phyloP scores from a whole-genome alignment of 2,113 vertebrate genomes.

The Pelecanoides urinatrix region DNA sequence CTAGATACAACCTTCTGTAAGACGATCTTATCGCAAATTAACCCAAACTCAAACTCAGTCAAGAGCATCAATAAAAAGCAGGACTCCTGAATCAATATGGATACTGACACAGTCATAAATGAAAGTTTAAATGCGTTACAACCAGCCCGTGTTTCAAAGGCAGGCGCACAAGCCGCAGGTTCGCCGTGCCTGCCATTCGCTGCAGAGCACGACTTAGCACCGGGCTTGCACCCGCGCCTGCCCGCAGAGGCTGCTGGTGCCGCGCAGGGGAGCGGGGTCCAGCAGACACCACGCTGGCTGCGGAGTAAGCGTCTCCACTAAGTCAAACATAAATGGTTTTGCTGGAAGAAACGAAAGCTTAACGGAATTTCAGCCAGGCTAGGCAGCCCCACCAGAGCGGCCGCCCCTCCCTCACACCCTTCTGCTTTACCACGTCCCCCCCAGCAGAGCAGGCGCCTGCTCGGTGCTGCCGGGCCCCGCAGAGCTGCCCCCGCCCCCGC shows the following conservation, averaged over 20 bases:
- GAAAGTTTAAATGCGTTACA: rapidly evolving
- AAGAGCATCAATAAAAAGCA: background rate
- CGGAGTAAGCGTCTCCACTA: background rate
- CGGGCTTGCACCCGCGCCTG: background rate
- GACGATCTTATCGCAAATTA: background rate
- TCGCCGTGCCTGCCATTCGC: background rate
- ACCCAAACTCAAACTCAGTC: background rate
- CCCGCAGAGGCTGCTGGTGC: background rate
- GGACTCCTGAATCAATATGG: rapidly evolving
- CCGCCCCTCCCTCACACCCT: background rate
- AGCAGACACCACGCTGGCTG: background rate
- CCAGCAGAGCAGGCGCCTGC: background rate
- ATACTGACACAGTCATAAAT: rapidly evolving
- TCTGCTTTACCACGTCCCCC: background rate
- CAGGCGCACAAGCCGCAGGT: background rate
- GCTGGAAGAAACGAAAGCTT: background rate
- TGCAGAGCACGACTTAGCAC: background rate
- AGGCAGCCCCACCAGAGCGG: rapidly evolving
- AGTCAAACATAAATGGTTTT: background rate
- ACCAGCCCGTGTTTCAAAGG: background rate
- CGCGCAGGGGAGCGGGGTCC: background rate
- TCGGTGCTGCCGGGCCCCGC: background rate
- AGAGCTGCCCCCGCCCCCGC: background rate
- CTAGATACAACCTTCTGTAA: background rate
- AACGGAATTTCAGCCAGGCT: background rate